Percentiles rank a stretch among this genome's conserved stretches.
phyloP scores from a whole-genome alignment of 2,888 invertebrate species.

The Subacronicta megacephala region DNA sequence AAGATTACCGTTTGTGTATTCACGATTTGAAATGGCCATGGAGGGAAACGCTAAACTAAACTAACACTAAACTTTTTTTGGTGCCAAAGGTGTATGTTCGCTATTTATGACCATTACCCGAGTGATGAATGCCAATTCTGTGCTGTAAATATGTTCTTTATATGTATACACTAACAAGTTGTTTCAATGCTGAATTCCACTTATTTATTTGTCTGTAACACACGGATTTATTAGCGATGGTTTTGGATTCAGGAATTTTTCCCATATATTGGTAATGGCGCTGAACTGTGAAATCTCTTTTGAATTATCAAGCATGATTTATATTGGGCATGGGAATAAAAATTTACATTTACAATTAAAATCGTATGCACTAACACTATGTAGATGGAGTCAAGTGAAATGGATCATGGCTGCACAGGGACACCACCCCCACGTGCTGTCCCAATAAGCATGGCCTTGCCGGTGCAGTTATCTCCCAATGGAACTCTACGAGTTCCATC shows the following conservation, averaged over 20 bases:
- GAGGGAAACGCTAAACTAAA: constrained; percentile 31
- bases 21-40: constrained; percentile 30
- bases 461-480: constrained; percentile 26
- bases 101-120: constrained; percentile 22
- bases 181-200: constrained; percentile 13
- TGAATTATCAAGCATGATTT: too few species aligned
- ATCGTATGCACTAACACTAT: neutral
- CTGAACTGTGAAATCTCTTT: too few species aligned
- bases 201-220: constrained; percentile 8
- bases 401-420: constrained; percentile 19
- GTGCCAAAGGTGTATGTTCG: constrained; percentile 22
- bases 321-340: too few species aligned
- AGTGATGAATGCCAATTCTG: constrained; percentile 2
- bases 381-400: constrained; percentile 27
- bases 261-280: too few species aligned
- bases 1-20: constrained; percentile 28
- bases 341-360: too few species aligned
- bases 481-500: constrained; percentile 30
- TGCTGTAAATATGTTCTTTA: neutral
- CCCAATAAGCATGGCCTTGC: constrained; percentile 26
- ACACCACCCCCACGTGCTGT: constrained; percentile 24
- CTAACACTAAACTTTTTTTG: constrained; percentile 12
- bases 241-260: too few species aligned
- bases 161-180: constrained; percentile 1
- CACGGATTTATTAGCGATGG: too few species aligned